Evolutionary conservation across 2,113 vertebrate species (phyloP), one percentile per base, ranked within the genome.

Genomic region (Oncorhynchus nerka): DNA sequence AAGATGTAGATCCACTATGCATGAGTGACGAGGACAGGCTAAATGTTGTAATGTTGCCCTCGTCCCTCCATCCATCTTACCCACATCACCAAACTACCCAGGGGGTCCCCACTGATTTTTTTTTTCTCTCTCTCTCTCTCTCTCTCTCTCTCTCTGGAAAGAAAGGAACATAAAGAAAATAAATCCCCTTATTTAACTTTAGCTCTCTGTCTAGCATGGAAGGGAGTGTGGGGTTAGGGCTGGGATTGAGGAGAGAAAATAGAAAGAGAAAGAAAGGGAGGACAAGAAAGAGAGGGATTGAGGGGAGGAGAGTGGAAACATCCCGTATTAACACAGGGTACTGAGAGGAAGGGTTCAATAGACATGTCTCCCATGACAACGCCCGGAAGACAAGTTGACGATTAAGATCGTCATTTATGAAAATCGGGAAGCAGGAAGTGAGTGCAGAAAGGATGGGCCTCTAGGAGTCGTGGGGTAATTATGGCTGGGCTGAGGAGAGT

Each of bases 1-100:
- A 94, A 96, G 95, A 96, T 95, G 96, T 94, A 94, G 94, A 96
- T 96, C 94, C 89, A 91, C 93, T 93, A 94, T 95, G 94, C 96
- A 95, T 95, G 95, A 94, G 92, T 92, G 94, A 93, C 89, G 91
- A 83, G 83, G 83, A 83, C 77, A 90, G 68, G 59, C 64, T 78
- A 61, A 81, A 79, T 75, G 51, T 67, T 15, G 66, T 67, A 71
- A 65, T 8, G 11, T 26, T 55, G 34, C 24, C 64, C 34, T 69
- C 34, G 8, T 22, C 34, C 19, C 66, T 9, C 34, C 34, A 39
- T 39, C 91, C 93, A 87, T 94, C 93, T 91, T 91, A 69, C 34
- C 39, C 48, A 11, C 64, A 24, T 68, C 69, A 48, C 4, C 7
- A 13, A 66, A 24, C 26, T n/a, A 64, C 64, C 73, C 74, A 76